phyloP scores from a whole-genome alignment of 1,140 invertebrate genomes.

The Mylabris phalerata region DNA sequence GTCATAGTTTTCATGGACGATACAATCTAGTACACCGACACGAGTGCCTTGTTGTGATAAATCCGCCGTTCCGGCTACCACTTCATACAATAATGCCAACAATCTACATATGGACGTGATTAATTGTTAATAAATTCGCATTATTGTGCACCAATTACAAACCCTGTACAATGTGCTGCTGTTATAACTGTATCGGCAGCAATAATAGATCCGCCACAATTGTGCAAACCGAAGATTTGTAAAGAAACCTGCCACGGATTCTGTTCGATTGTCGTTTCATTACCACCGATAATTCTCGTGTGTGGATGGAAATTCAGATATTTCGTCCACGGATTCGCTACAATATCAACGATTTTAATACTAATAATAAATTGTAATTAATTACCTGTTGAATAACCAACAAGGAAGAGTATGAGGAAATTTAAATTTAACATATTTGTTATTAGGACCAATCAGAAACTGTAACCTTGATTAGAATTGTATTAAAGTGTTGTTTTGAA shows the following conservation, averaged over 20 bases:
- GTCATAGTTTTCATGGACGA: conserved; percentile 1
- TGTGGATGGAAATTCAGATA: background rate
- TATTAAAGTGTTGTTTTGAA: too few relatives aligned
- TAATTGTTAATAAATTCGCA: background rate
- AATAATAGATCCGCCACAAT: conserved; percentile 9
- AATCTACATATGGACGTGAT: background rate
- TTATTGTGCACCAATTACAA: background rate
- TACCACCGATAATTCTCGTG: conserved; percentile 5
- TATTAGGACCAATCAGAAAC: too few relatives aligned
- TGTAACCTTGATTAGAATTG: too few relatives aligned
- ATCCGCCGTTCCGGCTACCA: conserved; percentile 7
- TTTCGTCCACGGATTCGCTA: too few relatives aligned
- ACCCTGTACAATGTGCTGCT: conserved; percentile 5
- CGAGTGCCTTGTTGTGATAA: background rate
- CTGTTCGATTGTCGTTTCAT: conserved; percentile 2
- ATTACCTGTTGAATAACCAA: too few relatives aligned
- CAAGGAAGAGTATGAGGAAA: too few relatives aligned
- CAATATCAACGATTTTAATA: too few relatives aligned
- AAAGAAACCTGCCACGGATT: conserved; percentile 13
- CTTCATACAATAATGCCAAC: conserved; percentile 3
- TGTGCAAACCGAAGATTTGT: conserved; percentile 6
- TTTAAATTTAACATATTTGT: too few relatives aligned
- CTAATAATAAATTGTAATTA: too few relatives aligned
- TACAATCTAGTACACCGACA: background rate
- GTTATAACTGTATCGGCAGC: background rate